A percentile compares a stretch with the other conserved stretches of the same genome.
phyloP scores from a whole-genome alignment of 2,888 invertebrate species.

The Fragum fragum region DNA sequence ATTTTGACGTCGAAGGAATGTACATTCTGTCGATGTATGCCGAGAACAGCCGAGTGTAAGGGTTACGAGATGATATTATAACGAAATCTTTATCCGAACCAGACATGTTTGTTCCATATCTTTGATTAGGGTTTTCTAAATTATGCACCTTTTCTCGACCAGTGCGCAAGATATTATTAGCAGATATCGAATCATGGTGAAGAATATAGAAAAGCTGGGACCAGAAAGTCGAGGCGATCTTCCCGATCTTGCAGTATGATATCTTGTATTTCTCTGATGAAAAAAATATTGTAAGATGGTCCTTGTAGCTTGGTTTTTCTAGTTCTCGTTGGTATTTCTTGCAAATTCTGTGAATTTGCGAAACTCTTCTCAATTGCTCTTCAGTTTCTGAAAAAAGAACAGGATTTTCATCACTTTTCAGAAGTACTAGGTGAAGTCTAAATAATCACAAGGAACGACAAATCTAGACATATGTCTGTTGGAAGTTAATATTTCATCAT shows the following conservation, averaged over 20 bases:
- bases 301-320: neutral
- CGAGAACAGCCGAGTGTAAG: constrained; percentile 11
- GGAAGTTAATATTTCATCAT: no score
- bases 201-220: constrained; percentile 13
- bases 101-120: neutral
- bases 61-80: neutral
- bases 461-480: no score
- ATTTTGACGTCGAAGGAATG: neutral
- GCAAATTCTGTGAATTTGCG: neutral
- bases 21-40: constrained; percentile 21
- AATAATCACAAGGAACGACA: no score
- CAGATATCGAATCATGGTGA: neutral
- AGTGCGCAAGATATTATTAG: neutral
- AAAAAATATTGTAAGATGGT: neutral
- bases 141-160: neutral
- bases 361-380: neutral
- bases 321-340: neutral
- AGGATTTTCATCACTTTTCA: no score
- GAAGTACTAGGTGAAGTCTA: no score
- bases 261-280: neutral
- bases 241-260: constrained; percentile 22
- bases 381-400: neutral
- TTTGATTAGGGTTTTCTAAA: neutral
- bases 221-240: constrained; percentile 17
- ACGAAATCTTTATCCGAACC: neutral